Evolutionary conservation across 2,888 invertebrate species (phyloP), one percentile per base, ranked within the genome.

Genomic region (Stomorhina lunata): DNA sequence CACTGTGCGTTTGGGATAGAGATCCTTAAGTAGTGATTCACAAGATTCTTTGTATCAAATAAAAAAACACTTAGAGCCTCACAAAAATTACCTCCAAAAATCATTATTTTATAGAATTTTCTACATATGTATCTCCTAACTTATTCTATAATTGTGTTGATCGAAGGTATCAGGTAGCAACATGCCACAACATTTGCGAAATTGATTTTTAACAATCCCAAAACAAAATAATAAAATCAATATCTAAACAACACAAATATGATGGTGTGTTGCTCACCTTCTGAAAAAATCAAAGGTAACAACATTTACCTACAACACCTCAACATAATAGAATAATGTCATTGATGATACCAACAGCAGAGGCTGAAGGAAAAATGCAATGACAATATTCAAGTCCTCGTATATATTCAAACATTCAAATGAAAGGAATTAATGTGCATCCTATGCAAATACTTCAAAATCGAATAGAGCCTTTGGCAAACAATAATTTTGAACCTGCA

Each of bases 401-500:
- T n/a, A n/a, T n/a, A n/a, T n/a, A n/a, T n/a, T n/a, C n/a, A n/a
- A n/a, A n/a, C n/a, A n/a, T n/a, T n/a, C 72, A 61, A 50, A 20
- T 20, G 9, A 9, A 6, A 48, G 20, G 20, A 12, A 17, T 50
- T 17, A 53, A 73, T 63, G 20, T 63, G 63, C 29, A 65, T 65
- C 43, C 4, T 69, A 77, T 63, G 61, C 69, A 69, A 61, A 63
- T 61, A 20, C 20, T 34, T 17, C 17, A 45, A 71, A 63, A 63
- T 59, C 53, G 22, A 71, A 37, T 40, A 6, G 55, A 17, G 61
- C 78, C 68, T 55, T 5, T 0, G 72, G 78, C 72, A 17, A 72
- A 73, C 37, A 81, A 48, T 63, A 69, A 73, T 73, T 73, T 73
- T 63, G 12, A 63, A 69, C 61, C 61, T 69, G 63, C 48, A 78